A percentile compares a stretch with the other conserved stretches of the same genome.
phyloP scores from a whole-genome alignment of 2,888 invertebrate species.

The Julus scanicus region DNA sequence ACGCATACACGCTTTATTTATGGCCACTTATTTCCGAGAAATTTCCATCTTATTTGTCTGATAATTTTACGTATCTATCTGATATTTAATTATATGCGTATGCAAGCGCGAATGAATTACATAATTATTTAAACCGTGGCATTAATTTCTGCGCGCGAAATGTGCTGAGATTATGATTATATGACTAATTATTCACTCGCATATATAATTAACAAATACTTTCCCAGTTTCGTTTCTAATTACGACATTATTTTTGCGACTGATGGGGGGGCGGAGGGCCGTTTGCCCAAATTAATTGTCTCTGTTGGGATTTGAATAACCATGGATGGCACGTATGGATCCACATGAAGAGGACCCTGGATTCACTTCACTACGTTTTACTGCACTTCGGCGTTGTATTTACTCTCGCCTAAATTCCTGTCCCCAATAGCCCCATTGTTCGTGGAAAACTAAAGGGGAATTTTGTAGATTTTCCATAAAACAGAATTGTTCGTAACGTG shows the following conservation, averaged over 20 bases:
- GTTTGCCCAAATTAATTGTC: slow-evolving; percentile 9
- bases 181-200: slow-evolving; percentile 27
- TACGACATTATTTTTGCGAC: neutral
- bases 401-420: no score
- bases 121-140: slow-evolving; percentile 11
- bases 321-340: neutral
- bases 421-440: no score
- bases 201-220: slow-evolving; percentile 33
- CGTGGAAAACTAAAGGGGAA: no score
- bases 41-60: slow-evolving; percentile 11
- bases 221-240: slow-evolving; percentile 33
- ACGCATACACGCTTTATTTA: neutral
- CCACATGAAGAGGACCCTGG: neutral
- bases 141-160: neutral
- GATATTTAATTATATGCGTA: neutral
- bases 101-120: neutral
- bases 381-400: neutral
- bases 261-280: neutral
- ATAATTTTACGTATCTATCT: neutral
- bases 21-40: slow-evolving; percentile 5
- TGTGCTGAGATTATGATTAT: slow-evolving; percentile 3
- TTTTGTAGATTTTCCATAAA: no score
- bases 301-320: neutral
- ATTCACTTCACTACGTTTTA: neutral
- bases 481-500: no score